Evolutionary conservation across 2,888 invertebrate species (phyloP), one percentile per base, ranked within the genome.

Genomic region (Heliconius ismenius): DNA sequence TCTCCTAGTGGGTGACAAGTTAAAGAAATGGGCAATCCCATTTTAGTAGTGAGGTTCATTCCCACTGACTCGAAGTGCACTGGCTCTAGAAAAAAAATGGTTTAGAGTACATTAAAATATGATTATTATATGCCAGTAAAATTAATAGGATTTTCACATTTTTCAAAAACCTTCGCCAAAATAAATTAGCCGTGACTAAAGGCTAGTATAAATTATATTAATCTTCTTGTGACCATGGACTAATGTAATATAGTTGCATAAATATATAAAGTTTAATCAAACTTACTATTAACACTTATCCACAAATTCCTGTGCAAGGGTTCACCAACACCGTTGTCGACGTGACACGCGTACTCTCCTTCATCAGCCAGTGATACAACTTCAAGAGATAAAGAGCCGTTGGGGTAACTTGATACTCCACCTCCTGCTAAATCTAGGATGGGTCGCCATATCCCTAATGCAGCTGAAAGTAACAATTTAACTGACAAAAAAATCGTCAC

Each of bases 1-100:
- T n/a, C n/a, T n/a, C n/a, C n/a, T n/a, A n/a, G n/a, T n/a, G 97
- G 97, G 80, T 95, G 95, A 85, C 98, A 98, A 64, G 95, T 95
- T 75, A 98, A 88, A 1, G 95, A 95, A 11, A 96, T 96, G 2
- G 97, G 95, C 80, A 96, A 95, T 24, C 97, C 97, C 80, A 96
- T 95, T 80, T 96, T 96, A 0, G 97, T 97, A 15, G 97, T 97
- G 75, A 97, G 94, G 86, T 98, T 98, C 78, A 95, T 95, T 72
- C 96, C 95, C 36, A 96, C 92, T 73, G 95, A 95, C 83, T 97
- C 97, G 84, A 97, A 97, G 84, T 97, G 95, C 78, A 97, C 97
- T 21, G 97, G 97, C 89, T 97, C 97, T 97, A 88, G 83, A 91
- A 88, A 82, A 79, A 84, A 82, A 7, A 11, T 60, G 0, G n/a